These are phyloP conservation scores for Girardia tigrina DNA, from an alignment of 2,888 invertebrate genomes.

Conservation along the genomic window DNA sequence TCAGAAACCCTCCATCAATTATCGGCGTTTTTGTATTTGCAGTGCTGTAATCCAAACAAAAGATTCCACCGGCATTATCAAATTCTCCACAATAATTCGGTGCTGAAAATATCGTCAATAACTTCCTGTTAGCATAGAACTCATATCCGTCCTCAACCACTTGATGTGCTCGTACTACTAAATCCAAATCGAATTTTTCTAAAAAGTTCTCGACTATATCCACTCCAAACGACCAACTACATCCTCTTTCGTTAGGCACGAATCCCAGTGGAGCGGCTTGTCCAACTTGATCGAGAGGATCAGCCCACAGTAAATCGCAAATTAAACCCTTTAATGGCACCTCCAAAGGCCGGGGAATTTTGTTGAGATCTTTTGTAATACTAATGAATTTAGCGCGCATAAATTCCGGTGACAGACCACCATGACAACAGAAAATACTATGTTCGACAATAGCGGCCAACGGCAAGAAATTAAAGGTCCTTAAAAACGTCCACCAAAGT, in stretches of 20 bases:
- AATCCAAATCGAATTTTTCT: constrained; percentile 35
- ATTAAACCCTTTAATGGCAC: constrained; percentile 30
- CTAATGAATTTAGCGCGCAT: constrained; percentile 3
- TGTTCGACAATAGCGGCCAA: constrained; percentile 32
- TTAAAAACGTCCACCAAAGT: constrained; percentile 29
- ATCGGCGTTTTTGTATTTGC: neutral
- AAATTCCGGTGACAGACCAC: constrained; percentile 33
- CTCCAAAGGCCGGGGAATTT: constrained; percentile 26
- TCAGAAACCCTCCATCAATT: constrained; percentile 35
- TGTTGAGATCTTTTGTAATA: constrained; percentile 6
- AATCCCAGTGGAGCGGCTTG: constrained; percentile 25
- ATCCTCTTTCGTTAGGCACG: constrained; percentile 30
- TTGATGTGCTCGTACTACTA: constrained; percentile 33
- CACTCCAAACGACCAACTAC: constrained; percentile 31
- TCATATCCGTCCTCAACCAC: constrained; percentile 36
- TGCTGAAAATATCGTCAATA: constrained; percentile 32
- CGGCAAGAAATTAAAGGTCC: constrained; percentile 31
- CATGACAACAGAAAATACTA: constrained; percentile 35
- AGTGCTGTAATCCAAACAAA: constrained; percentile 26
- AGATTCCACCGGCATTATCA: constrained; percentile 34
- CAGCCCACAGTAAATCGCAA: constrained; percentile 34
- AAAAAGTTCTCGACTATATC: constrained; percentile 32
- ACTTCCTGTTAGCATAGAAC: constrained; percentile 32
- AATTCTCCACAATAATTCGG: constrained; percentile 34
- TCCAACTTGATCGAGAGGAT: constrained; percentile 30